These are phyloP conservation scores for Catocala sponsa DNA, from an alignment of 2,888 invertebrate genomes.

Conservation along the genomic window DNA sequence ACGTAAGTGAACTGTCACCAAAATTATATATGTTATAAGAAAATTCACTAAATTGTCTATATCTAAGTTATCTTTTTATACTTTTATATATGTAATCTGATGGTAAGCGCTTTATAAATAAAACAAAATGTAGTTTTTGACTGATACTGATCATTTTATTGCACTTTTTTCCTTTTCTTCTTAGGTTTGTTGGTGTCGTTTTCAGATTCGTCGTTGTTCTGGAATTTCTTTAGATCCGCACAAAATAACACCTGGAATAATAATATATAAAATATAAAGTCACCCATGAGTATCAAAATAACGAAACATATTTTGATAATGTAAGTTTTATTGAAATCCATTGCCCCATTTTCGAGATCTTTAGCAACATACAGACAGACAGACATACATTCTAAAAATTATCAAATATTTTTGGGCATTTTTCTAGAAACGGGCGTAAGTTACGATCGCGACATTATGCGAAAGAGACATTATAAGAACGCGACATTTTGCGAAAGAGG, in stretches of 20 bases:
- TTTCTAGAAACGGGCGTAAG: no score
- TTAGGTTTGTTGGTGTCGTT: conserved; percentile 65
- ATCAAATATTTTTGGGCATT: no score
- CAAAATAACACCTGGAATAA: conserved; percentile 92
- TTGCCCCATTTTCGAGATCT: no score
- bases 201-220: conserved; percentile 66
- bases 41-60: conserved; percentile 4
- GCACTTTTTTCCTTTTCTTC: conserved; percentile 62
- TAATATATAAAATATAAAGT: no score
- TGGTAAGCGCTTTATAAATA: conserved; percentile 21
- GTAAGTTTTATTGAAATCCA: no score
- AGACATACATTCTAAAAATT: no score
- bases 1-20: conserved; percentile 27
- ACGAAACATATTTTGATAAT: no score
- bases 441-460: no score
- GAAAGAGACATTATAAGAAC: no score
- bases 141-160: conserved; percentile 16
- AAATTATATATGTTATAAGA: conserved; percentile 12
- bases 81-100: conserved; percentile 53
- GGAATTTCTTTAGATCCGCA: conserved; percentile 93
- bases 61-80: conserved; percentile 47
- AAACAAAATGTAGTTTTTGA: conserved; percentile 31
- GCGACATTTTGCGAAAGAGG: no score
- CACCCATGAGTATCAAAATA: no score
- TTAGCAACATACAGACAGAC: no score